Base-by-base conservation (phyloP, 2,888 invertebrate species). In the Agonopterix heracliana region DNA sequence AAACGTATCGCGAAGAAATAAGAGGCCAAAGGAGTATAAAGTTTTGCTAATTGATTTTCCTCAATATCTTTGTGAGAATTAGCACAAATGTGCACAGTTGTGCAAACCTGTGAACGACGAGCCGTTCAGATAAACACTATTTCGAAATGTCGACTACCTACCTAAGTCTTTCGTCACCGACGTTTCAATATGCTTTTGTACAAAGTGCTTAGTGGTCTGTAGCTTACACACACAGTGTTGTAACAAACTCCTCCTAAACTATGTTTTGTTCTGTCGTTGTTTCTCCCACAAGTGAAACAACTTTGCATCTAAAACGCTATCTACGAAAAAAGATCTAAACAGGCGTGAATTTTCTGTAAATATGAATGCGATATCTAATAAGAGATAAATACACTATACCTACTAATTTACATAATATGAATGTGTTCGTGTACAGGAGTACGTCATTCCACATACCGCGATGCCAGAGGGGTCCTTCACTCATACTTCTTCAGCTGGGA, bases 401-500 rank as follows among this genome's bases (percentile, higher is more conserved):
- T 38, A n/a, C 11, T n/a, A 8, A 10, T 38, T 10, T 38, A 38
- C n/a, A 10, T 10, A 38, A 38, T n/a, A 38, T n/a, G 9, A 38
- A 38, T 38, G 9, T 38, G 1, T 38, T 38, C 10, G 17, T 54
- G 44, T 48, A 34, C 74, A 96, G 96, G 96, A 66, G 96, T 96
- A 36, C 93, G 96, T 56, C 96, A 96, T 74, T 94, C 96, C 42
- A 93, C 94, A 11, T 96, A 96, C 84, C 92, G 96, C 61, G 96
- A 96, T 76, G 96, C 94, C 9, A 90, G 96, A 50, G 96, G 96
- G 44, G 95, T 96, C 26, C 92, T 94, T 4, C 96, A 96, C 77
- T 95, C 96, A 17, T 97, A 97, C 88, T 97, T 96, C 93, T 96
- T 96, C 92, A 96, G 96, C 74, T 96, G 96, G 96, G 95, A 96